phyloP scores from a whole-genome alignment of 2,888 invertebrate genomes.

The Willowsia nigromaculata region DNA sequence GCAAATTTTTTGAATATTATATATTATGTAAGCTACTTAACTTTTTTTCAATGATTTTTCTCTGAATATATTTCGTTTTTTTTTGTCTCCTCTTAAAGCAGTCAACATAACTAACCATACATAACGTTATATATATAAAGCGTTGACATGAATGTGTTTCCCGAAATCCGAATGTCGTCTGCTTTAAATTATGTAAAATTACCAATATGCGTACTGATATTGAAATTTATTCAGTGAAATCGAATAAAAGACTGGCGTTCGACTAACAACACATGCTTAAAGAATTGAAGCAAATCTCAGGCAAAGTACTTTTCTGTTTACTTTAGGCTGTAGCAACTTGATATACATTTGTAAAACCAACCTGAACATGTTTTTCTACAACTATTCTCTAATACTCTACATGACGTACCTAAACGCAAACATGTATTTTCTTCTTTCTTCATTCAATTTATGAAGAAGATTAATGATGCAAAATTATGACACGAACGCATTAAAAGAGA shows the following conservation, averaged over 20 bases:
- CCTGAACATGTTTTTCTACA: not conserved
- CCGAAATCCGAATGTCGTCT: not conserved
- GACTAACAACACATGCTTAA: not conserved
- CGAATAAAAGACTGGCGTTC: not conserved
- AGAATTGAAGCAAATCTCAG: conserved; percentile 18
- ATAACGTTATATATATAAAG: not conserved
- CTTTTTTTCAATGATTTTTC: conserved; percentile 24
- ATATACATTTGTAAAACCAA: not conserved
- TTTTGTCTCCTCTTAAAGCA: conserved; percentile 7
- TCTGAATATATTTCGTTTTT: not conserved
- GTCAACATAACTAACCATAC: conserved; percentile 29
- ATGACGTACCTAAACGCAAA: not conserved
- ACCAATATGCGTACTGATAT: not conserved
- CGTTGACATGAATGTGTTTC: not conserved
- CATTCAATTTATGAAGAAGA: conserved; percentile 61
- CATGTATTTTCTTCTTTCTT: conserved; percentile 15
- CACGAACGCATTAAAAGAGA: conserved; percentile 33
- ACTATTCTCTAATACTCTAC: not conserved
- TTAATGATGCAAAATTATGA: conserved; percentile 70
- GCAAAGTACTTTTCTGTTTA: conserved; percentile 17
- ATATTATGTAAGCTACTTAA: not conserved
- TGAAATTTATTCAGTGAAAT: conserved; percentile 1
- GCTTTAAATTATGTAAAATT: conserved; percentile 35
- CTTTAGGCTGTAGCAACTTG: not conserved
- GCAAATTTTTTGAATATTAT: not conserved